A percentile compares a stretch with the other conserved stretches of the same genome.
These are phyloP conservation scores for Lagopus leucura DNA, from an alignment of 2,113 vertebrate species.

Conservation along the genomic window DNA sequence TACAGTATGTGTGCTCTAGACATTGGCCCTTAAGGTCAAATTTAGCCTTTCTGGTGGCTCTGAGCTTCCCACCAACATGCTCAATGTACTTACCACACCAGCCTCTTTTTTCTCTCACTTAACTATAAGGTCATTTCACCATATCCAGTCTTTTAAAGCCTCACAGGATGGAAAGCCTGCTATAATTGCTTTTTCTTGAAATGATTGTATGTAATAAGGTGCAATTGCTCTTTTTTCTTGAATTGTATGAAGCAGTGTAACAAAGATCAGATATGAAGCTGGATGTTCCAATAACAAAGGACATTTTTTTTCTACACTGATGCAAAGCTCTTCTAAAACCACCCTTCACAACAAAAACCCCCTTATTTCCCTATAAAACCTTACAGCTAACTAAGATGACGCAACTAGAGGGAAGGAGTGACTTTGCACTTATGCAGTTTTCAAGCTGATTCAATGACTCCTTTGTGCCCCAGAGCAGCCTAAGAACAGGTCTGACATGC, in stretches of 20 bases:
- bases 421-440: slow-evolving; percentile 10
- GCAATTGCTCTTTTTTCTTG: background rate
- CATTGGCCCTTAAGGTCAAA: background rate
- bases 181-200: background rate
- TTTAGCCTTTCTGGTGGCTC: background rate
- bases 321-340: background rate
- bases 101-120: background rate
- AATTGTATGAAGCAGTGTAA: background rate
- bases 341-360: background rate
- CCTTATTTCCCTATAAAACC: background rate
- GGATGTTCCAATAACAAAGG: background rate
- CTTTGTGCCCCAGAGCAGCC: slow-evolving; percentile 7
- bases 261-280: background rate
- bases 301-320: background rate
- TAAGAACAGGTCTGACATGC: slow-evolving; percentile 45
- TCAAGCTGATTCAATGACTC: slow-evolving; percentile 43
- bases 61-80: background rate
- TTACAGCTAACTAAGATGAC: background rate
- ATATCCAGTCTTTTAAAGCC: background rate
- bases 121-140: background rate
- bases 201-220: background rate
- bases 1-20: background rate
- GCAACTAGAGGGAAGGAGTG: background rate
- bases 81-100: background rate
- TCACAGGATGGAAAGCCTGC: background rate